Percentiles rank a stretch among this genome's conserved stretches.
Conservation (phyloP, 2,113 vertebrate species). For the Corythoichthys haematopterus region DNA sequence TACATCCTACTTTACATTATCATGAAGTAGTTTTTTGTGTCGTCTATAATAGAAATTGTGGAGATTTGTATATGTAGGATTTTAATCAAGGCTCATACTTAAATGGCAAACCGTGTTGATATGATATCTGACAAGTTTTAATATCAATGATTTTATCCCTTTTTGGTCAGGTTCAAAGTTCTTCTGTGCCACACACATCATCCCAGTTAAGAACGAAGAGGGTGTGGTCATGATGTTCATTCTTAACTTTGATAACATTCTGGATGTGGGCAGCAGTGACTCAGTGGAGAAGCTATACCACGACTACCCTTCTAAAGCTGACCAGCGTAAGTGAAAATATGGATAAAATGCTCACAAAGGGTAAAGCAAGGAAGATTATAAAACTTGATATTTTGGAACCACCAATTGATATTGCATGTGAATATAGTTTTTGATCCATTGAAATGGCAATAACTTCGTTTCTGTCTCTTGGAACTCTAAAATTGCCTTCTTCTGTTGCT, state of each 20-base stretch:
- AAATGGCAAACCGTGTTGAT: too few species aligned
- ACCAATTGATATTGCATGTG: too few species aligned
- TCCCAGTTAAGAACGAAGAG: slow-evolving; percentile 97
- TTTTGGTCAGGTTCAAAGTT: slow-evolving; percentile 84
- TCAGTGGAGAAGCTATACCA: slow-evolving; percentile 85
- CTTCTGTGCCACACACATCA: slow-evolving; percentile 92
- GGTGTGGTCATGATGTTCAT: slow-evolving; percentile 99
- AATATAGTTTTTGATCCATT: too few species aligned
- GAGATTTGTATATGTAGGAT: too few species aligned
- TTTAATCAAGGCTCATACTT: too few species aligned
- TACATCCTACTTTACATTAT: too few species aligned
- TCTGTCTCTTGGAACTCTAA: too few species aligned
- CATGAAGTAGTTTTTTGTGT: too few species aligned
- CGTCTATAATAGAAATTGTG: too few species aligned
- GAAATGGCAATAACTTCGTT: too few species aligned
- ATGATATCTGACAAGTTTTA: slow-evolving; percentile 9
- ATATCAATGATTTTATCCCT: slow-evolving; percentile 20
- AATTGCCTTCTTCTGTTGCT: too few species aligned
- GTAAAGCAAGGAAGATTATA: background rate
- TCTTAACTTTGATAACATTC: slow-evolving; percentile 90
- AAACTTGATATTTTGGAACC: background rate
- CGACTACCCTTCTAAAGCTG: slow-evolving; percentile 80
- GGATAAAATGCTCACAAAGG: background rate
- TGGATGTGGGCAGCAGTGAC: slow-evolving; percentile 79
- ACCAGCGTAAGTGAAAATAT: slow-evolving; percentile 81